Evolutionary conservation across 2,888 invertebrate genomes (phyloP), one percentile per base, ranked within the genome.

Genomic region (Horisme vitalbata): DNA sequence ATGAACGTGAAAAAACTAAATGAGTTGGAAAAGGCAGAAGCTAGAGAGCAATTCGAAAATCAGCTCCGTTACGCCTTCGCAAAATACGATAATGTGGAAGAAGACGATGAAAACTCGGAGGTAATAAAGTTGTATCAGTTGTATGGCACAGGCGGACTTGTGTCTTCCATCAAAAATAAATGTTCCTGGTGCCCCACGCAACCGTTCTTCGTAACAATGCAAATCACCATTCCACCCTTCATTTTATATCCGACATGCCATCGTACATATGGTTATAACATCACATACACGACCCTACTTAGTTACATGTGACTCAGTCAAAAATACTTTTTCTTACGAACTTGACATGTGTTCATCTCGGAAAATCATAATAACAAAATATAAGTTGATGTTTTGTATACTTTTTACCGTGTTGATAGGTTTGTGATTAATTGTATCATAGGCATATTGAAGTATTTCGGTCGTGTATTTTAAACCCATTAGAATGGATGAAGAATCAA

Each of bases 41-140:
- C 88, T 0, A 70, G 88, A n/a, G 79, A 83, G 47, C 64, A 72
- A 28, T 89, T 89, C 57, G 88, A 89, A 53, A 86, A 87, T 51
- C 88, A 88, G 60, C 60, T 89, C 39, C 68, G 78, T 7, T 83
- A 61, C 50, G 87, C 86, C 6, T 89, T 89, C 54, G 79, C 79
- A 20, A 80, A 78, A 53, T 85, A 74, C 54, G 87, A 88, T 27
- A 67, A 70, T 47, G 51, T 65, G 3, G 84, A 83, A 1, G 84
- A 83, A 0, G 85, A 85, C 15, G 88, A 87, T 21, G 86, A 87
- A 0, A 69, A 71, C 45, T 63, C 79, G 0, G 88, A 89, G 86
- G 88, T 88, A 75, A 27, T 7, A 7, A 10, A 21, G 1, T 2
- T 18, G 2, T 1, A 18, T 18, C n/a, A n/a, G n/a, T n/a, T n/a